A percentile compares a stretch with the other conserved stretches of the same genome.
Evolutionary conservation across 2,888 invertebrate genomes (phyloP).

Genomic region (Cabera pusaria): DNA sequence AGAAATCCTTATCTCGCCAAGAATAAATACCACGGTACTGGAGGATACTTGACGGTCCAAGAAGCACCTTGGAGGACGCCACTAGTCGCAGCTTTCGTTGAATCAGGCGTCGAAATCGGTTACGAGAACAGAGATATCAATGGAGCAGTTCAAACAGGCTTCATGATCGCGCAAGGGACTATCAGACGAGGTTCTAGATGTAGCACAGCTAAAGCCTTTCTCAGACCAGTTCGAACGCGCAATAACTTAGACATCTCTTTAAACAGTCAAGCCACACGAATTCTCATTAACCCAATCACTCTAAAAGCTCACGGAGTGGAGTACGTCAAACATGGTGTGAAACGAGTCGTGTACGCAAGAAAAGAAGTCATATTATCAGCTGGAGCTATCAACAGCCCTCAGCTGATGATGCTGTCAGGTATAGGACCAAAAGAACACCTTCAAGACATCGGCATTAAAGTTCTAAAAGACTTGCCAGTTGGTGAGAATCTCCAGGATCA

Average conservation of each 20-base stretch:
- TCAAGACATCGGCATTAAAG: constrained; percentile 86
- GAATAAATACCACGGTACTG: constrained; percentile 87
- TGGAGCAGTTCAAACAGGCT: constrained; percentile 90
- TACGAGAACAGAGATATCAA: constrained; percentile 93
- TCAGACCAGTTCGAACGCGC: constrained; percentile 89
- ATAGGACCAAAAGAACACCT: constrained; percentile 89
- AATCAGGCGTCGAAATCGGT: constrained; percentile 91
- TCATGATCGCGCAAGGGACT: constrained; percentile 92
- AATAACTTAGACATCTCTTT: constrained; percentile 92
- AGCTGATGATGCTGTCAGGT: constrained; percentile 95
- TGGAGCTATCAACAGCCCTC: constrained; percentile 96
- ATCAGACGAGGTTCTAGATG: constrained; percentile 91
- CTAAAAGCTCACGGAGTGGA: constrained; percentile 92
- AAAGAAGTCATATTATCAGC: constrained; percentile 95
- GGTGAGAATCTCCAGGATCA: constrained; percentile 95
- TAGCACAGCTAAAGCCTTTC: constrained; percentile 94
- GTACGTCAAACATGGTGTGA: constrained; percentile 88
- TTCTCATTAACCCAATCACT: constrained; percentile 88
- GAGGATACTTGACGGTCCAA: constrained; percentile 90
- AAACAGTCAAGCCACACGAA: constrained; percentile 89
- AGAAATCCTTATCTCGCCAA: constrained; percentile 91
- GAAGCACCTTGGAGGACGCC: constrained; percentile 94
- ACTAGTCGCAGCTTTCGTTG: constrained; percentile 91
- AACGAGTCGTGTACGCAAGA: constrained; percentile 87
- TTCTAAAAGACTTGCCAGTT: constrained; percentile 89